Conservation (phyloP, 2,888 invertebrate genomes). For the Venustoraphidia nigricollis region DNA sequence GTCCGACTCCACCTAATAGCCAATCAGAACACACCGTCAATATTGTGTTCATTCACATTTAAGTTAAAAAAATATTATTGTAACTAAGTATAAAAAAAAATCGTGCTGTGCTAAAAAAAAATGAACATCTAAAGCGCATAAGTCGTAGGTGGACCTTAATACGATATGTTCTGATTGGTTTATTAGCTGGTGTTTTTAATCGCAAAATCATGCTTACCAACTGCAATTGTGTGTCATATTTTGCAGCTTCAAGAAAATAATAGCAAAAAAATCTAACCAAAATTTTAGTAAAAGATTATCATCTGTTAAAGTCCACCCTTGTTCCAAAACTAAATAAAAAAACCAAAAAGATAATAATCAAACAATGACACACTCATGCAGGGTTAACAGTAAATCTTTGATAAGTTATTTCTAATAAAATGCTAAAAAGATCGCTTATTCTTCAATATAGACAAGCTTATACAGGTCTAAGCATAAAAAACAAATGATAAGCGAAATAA, state of each 20-base stretch:
- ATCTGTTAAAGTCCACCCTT: constrained; percentile 3
- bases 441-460: no score
- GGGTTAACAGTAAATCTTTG: neutral
- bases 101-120: constrained; percentile 4
- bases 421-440: neutral
- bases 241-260: no score
- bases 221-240: no score
- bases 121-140: constrained; percentile 8
- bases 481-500: no score
- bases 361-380: neutral
- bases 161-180: constrained; percentile 3
- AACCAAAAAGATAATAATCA: neutral
- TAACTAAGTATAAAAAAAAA: constrained; percentile 21
- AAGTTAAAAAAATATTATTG: neutral
- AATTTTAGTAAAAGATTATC: neutral
- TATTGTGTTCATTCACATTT: constrained; percentile 10
- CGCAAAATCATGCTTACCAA: no score
- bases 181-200: neutral
- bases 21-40: constrained; percentile 25
- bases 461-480: no score
- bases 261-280: no score
- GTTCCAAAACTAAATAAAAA: no score
- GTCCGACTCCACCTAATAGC: constrained; percentile 40
- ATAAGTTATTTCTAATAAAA: neutral
- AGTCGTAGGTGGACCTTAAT: constrained; percentile 5